Base-by-base conservation (phyloP, 2,113 vertebrate genomes). In the Loxodonta africana region DNA sequence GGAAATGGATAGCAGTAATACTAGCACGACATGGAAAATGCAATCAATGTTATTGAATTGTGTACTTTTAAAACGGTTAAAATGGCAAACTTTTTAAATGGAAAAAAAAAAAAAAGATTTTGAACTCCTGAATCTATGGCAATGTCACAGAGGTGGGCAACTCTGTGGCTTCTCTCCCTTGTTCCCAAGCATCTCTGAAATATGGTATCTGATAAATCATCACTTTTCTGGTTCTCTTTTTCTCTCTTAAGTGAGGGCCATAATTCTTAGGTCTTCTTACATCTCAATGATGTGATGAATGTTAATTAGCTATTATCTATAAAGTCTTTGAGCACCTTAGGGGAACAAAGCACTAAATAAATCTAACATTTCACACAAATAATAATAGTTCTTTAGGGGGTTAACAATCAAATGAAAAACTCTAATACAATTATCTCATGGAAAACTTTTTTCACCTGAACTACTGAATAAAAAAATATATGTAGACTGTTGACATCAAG, bases 391-490 rank as follows among this genome's bases (percentile, higher is more conserved):
- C 53, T 90, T 21, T 46, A 94, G 6, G 7, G 26, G 88, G 74
- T 67, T 71, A 83, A 71, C 25, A 81, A 78, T 94, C 78, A 93
- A 93, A 26, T 65, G 44, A 17, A 84, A 90, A 82, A 63, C 18
- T 92, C 33, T 94, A 95, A 62, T 25, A 76, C 0, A 81, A 60
- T 65, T 67, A 88, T 53, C 20, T 94, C 17, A 14, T 41, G 41
- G 62, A n/a, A 83, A 62, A 44, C 74, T 81, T 78, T 41, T n/a
- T 37, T 74, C 62, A 53, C 25, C 3, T 37, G 8, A 12, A 10
- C 65, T 53, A 96, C 82, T 53, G 21, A 90, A 76, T 83, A 17
- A 69, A 94, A 92, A 57, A 69, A 57, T 77, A 65, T 92, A 26
- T 80, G 51, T 51, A 65, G 65, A 84, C 73, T 82, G 63, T 46